These are phyloP conservation scores for Meganola albula DNA, from an alignment of 2,888 invertebrate genomes.

Conservation along the genomic window DNA sequence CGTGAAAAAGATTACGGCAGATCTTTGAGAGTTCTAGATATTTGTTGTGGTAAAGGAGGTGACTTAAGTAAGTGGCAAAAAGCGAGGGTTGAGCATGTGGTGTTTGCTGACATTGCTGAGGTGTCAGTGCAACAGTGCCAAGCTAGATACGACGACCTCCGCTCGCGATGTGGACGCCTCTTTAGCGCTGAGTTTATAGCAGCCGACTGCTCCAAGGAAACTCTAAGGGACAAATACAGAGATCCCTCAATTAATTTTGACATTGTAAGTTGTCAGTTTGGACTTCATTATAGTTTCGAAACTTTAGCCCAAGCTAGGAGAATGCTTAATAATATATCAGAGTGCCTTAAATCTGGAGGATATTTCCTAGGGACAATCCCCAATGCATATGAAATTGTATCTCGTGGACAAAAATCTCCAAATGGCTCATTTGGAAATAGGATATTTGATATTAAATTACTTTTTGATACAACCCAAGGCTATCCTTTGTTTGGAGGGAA, in stretches of 20 bases:
- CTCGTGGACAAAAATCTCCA: constrained; percentile 78
- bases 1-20: constrained; percentile 82
- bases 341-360: constrained; percentile 92
- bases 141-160: constrained; percentile 86
- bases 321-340: constrained; percentile 95
- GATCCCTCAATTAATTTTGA: constrained; percentile 90
- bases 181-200: constrained; percentile 94
- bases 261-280: constrained; percentile 97
- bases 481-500: constrained; percentile 95
- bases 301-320: constrained; percentile 91
- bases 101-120: constrained; percentile 95
- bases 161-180: constrained; percentile 54
- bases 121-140: constrained; percentile 95
- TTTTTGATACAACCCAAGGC: constrained; percentile 79
- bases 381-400: constrained; percentile 94
- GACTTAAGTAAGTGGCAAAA: constrained; percentile 98
- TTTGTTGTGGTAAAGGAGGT: constrained; percentile 99
- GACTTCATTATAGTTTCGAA: constrained; percentile 98
- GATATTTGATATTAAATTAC: constrained; percentile 84
- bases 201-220: constrained; percentile 93
- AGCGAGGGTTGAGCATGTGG: constrained; percentile 86
- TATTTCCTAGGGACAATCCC: constrained; percentile 98
- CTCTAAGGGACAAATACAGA: constrained; percentile 85
- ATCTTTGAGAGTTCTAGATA: constrained; percentile 87
- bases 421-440: constrained; percentile 85